Evolutionary conservation across 2,888 invertebrate genomes (phyloP).

Genomic region (Amorpha juglandis): DNA sequence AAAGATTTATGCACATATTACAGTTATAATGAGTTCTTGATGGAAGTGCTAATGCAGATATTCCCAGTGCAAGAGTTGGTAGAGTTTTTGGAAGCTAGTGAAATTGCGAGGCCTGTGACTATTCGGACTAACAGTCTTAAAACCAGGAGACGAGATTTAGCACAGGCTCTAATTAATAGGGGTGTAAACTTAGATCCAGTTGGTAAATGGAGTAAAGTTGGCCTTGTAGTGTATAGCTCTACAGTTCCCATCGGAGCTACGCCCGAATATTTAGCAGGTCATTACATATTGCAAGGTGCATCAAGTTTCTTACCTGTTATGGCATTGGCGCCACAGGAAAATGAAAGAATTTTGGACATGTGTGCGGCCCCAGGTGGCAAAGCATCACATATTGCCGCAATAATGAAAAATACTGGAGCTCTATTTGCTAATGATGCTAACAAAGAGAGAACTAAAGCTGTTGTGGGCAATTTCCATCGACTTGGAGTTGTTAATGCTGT

Average conservation of each 20-base stretch:
- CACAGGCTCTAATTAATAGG: conserved; percentile 96
- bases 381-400: conserved; percentile 97
- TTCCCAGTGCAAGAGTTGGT: conserved; percentile 94
- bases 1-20: conserved; percentile 96
- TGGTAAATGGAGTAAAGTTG: conserved; percentile 99
- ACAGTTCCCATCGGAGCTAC: conserved; percentile 99
- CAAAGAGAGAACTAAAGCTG: conserved; percentile 93
- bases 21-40: conserved; percentile 98
- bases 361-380: conserved; percentile 99
- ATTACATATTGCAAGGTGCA: conserved; percentile 98
- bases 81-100: conserved; percentile 98
- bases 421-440: conserved; percentile 98
- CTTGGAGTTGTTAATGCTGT: conserved; percentile 97
- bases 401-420: conserved; percentile 99
- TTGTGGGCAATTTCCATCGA: conserved; percentile 98
- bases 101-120: conserved; percentile 96
- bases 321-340: conserved; percentile 98
- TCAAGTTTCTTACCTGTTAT: conserved; percentile 98
- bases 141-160: conserved; percentile 95
- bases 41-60: conserved; percentile 95
- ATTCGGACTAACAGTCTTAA: conserved; percentile 98
- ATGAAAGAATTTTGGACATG: conserved; percentile 97
- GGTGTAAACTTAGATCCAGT: conserved; percentile 99
- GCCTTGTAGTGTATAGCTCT: conserved; percentile 97
- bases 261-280: conserved; percentile 99